phyloP scores from a whole-genome alignment of 2,797 vertebrate genomes.

The Darevskia mixta region DNA sequence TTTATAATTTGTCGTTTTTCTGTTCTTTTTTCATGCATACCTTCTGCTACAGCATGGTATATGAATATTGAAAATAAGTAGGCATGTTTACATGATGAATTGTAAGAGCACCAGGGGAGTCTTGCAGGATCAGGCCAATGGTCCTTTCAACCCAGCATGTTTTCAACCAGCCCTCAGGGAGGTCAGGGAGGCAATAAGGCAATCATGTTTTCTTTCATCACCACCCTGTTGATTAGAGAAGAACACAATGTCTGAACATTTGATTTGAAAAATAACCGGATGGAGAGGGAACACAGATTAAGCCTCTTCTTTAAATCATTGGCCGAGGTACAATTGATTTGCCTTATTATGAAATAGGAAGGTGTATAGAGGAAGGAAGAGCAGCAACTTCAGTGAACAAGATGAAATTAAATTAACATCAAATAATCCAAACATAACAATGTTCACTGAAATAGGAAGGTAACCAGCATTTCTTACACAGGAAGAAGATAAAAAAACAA shows the following conservation, averaged over 20 bases:
- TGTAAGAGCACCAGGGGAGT: background rate
- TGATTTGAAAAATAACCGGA: slow-evolving; percentile 50
- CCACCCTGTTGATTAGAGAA: slow-evolving; percentile 13
- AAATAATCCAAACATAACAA: slow-evolving; percentile 47
- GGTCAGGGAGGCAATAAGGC: slow-evolving; percentile 43
- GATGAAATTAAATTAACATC: slow-evolving; percentile 48
- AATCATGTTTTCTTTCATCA: slow-evolving; percentile 42
- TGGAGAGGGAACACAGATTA: slow-evolving; percentile 48
- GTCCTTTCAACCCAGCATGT: background rate
- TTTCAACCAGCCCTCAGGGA: background rate
- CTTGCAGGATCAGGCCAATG: background rate
- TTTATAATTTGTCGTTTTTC: too few relatives aligned
- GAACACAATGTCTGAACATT: slow-evolving; percentile 45
- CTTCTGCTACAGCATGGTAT: background rate
- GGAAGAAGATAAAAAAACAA: slow-evolving; percentile 25
- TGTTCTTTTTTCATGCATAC: too few relatives aligned
- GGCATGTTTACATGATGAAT: background rate
- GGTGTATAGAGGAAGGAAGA: slow-evolving; percentile 40
- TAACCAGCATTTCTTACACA: slow-evolving; percentile 44
- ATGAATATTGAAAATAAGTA: background rate
- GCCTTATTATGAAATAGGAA: slow-evolving; percentile 38
- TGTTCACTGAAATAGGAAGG: slow-evolving; percentile 31
- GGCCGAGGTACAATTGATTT: slow-evolving; percentile 55
- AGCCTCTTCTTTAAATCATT: slow-evolving; percentile 62
- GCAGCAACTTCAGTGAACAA: slow-evolving; percentile 48